Evolutionary conservation across 2,888 invertebrate genomes (phyloP).

Genomic region (Lithosia quadra): DNA sequence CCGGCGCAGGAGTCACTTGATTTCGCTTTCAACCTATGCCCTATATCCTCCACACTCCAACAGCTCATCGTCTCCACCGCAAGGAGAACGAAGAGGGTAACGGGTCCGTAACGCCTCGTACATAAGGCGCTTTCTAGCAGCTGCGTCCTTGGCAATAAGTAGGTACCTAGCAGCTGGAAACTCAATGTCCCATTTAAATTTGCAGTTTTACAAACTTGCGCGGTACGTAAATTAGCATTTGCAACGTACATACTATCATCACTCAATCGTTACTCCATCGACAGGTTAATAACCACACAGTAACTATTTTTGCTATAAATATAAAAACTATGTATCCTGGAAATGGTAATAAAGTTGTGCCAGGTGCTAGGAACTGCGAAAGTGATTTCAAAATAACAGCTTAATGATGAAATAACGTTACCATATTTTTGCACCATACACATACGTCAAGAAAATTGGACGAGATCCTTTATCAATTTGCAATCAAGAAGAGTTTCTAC

Average conservation of each 20-base stretch:
- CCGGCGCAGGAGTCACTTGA: too few relatives aligned
- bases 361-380: conserved; percentile 30
- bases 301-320: not conserved
- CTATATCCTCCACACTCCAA: too few relatives aligned
- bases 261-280: not conserved
- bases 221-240: not conserved
- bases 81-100: too few relatives aligned
- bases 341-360: conserved; percentile 15
- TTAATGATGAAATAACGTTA: conserved; percentile 15
- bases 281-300: not conserved
- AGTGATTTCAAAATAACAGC: conserved; percentile 28
- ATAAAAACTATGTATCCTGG: conserved; percentile 3
- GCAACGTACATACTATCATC: not conserved
- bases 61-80: too few relatives aligned
- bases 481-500: conserved; percentile 8
- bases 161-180: too few relatives aligned
- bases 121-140: too few relatives aligned
- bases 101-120: too few relatives aligned
- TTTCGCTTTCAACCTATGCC: too few relatives aligned
- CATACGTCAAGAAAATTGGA: conserved; percentile 7
- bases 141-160: too few relatives aligned
- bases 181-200: not conserved
- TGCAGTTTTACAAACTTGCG: not conserved
- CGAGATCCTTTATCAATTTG: not conserved
- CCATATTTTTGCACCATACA: not conserved